phyloP scores from a whole-genome alignment of 2,797 vertebrate species.

The Margarornis squamiger region DNA sequence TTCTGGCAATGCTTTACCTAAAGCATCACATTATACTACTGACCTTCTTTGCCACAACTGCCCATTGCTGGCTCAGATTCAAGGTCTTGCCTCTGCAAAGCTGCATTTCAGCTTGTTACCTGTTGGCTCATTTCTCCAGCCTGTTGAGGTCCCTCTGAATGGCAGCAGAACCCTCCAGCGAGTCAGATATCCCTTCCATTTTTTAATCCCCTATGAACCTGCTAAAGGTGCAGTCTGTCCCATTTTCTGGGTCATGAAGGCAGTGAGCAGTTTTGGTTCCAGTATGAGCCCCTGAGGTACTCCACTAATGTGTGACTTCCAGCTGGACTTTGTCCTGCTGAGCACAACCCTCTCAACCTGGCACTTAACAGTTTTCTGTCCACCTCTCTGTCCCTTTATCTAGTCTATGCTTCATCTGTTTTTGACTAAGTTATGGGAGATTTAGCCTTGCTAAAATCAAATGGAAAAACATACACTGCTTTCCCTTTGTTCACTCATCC shows the following conservation, averaged over 20 bases:
- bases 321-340: not conserved
- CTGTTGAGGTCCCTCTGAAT: not conserved
- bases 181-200: not conserved
- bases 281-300: fast-evolving
- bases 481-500: not conserved
- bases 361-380: not conserved
- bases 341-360: not conserved
- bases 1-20: not conserved
- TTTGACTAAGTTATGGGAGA: not conserved
- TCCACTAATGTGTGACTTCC: not conserved
- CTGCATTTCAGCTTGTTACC: not conserved
- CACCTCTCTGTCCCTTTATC: not conserved
- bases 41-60: not conserved
- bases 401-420: not conserved
- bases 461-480: not conserved
- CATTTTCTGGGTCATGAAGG: not conserved
- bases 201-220: not conserved
- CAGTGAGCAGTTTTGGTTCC: not conserved
- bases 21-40: not conserved
- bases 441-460: not conserved
- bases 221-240: not conserved
- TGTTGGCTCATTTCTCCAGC: not conserved
- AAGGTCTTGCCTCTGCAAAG: not conserved
- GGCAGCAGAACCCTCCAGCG: not conserved
- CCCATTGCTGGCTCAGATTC: not conserved